phyloP scores from a whole-genome alignment of 2,797 vertebrate species.

The Gymnocypris eckloni region DNA sequence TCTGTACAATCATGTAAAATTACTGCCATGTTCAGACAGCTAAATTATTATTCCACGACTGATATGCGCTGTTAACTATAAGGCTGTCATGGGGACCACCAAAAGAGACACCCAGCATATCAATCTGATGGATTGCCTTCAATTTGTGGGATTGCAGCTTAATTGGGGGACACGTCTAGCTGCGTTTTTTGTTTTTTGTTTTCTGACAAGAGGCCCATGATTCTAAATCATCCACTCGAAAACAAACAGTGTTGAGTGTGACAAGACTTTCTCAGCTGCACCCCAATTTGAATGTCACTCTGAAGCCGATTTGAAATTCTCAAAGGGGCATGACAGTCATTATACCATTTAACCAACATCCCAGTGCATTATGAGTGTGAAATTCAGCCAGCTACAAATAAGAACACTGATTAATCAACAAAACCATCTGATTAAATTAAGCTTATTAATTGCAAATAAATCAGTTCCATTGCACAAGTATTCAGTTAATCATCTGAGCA shows the following conservation, averaged over 20 bases:
- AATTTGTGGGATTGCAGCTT: not conserved
- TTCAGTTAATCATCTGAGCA: not conserved
- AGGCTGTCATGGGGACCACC: not conserved
- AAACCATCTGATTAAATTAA: not conserved
- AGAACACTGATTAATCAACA: not conserved
- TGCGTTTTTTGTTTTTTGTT: not conserved
- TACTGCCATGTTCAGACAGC: not conserved
- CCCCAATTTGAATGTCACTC: conserved; percentile 7
- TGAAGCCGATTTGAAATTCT: conserved; percentile 34
- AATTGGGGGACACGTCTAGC: conserved; percentile 8
- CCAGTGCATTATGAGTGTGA: not conserved
- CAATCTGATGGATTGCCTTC: not conserved
- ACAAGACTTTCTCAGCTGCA: conserved; percentile 25
- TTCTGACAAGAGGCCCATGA: not conserved
- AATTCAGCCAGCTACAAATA: not conserved
- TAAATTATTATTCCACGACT: conserved; percentile 5
- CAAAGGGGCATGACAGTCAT: not conserved
- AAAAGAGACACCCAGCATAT: not conserved
- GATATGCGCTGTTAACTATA: not conserved
- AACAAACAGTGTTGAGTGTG: not conserved
- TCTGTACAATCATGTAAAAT: not conserved
- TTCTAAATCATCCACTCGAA: not conserved
- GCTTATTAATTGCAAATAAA: not conserved
- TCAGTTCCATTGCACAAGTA: not conserved
- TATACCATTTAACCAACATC: conserved; percentile 10